Evolutionary conservation across 2,797 vertebrate species (phyloP), one percentile per base, ranked within the genome.

Genomic region (Mastacembelus armatus): DNA sequence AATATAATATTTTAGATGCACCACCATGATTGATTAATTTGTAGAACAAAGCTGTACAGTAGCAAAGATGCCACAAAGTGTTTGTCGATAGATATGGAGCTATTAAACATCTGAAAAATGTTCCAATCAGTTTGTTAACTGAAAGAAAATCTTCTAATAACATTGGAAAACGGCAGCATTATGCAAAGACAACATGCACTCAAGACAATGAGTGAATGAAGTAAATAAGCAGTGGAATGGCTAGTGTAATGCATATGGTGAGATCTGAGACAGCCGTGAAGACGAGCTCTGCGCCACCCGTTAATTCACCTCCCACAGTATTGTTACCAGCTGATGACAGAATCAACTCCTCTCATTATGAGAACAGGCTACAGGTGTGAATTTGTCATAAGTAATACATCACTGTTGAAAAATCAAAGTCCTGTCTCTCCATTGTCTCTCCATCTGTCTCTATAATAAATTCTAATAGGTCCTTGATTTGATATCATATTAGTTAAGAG

Each of bases 251-350:
- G 39, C 7, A 1, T 64, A 19, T 7, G 4, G 10, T 33, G 21
- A 55, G 52, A 66, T 81, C 30, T 67, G 29, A 70, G 55, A 67
- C 24, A n/a, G n/a, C n/a, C n/a, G n/a, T 27, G 35, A 38, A 56
- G 11, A 47, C 50, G 56, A 55, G 30, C 58, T 66, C 16, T 30
- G 40, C 36, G 52, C 26, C 39, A 32, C n/a, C 16, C 1, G 8
- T 44, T 38, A 62, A 27, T 69, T 81, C 29, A 61, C 50, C 63
- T 76, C 40, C 59, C 22, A 66, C 52, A 35, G 38, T 47, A 62
- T 44, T 61, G 33, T 56, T 66, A 39, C 21, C 45, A 62, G 42
- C 36, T 66, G 59, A 68, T 27, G 14, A 62, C 35, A 67, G 48
- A 70, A 64, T 42, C 1, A 57, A 18, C 40, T 58, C 14, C 32